phyloP scores from a whole-genome alignment of 2,113 vertebrate genomes.

The Acinonyx jubatus region DNA sequence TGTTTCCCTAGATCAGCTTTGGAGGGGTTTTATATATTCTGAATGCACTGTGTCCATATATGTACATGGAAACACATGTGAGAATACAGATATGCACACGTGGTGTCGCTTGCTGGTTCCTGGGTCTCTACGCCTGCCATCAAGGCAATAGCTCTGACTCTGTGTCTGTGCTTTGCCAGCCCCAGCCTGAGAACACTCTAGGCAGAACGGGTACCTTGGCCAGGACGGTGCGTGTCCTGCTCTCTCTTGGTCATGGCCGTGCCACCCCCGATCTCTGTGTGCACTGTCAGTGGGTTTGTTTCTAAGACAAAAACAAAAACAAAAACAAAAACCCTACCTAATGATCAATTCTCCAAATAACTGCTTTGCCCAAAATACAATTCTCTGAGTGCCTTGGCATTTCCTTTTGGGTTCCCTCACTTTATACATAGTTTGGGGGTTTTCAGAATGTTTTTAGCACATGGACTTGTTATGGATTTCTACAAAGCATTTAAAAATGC shows the following conservation, averaged over 20 bases:
- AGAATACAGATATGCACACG: no score
- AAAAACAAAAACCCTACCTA: not conserved
- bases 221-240: no score
- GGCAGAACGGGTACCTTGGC: no score
- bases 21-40: no score
- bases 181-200: not conserved
- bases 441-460: not conserved
- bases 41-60: fast-evolving
- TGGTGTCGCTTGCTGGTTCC: not conserved
- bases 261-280: not conserved
- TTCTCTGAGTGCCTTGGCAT: not conserved
- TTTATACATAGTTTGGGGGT: not conserved
- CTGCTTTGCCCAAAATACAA: not conserved
- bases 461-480: not conserved
- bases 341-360: not conserved
- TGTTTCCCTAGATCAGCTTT: not conserved
- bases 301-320: not conserved
- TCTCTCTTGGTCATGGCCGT: not conserved
- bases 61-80: not conserved
- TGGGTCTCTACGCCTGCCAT: not conserved
- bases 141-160: no score
- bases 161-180: not conserved
- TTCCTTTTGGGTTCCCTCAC: not conserved
- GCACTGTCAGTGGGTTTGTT: not conserved
- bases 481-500: not conserved